Percentiles rank a stretch among this genome's conserved stretches.
These are phyloP conservation scores for Leptogaster cylindrica DNA, from an alignment of 2,888 invertebrate genomes.

Conservation along the genomic window DNA sequence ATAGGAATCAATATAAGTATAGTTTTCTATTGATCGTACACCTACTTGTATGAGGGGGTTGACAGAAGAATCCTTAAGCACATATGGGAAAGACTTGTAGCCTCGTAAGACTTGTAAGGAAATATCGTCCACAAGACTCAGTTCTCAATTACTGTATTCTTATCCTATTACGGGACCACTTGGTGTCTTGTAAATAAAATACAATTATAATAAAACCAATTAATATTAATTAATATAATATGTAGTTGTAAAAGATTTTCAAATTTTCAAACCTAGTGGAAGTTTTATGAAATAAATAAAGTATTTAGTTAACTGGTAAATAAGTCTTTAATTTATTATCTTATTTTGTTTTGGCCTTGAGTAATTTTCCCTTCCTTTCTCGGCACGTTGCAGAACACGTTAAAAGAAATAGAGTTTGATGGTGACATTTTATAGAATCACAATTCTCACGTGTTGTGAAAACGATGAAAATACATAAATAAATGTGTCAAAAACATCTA, in stretches of 20 bases:
- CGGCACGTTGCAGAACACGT: too few relatives aligned
- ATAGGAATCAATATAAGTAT: slow-evolving; percentile 10
- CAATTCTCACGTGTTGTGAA: too few relatives aligned
- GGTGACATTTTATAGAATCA: too few relatives aligned
- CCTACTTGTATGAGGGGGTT: background rate
- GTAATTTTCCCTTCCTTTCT: too few relatives aligned
- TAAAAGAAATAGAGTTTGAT: too few relatives aligned
- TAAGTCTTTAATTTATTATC: too few relatives aligned
- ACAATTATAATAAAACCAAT: slow-evolving; percentile 2
- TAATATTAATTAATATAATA: background rate
- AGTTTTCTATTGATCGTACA: slow-evolving; percentile 30
- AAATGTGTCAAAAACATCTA: too few relatives aligned
- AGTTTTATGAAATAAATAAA: slow-evolving; percentile 26
- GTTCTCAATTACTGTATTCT: slow-evolving; percentile 25
- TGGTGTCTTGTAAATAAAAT: slow-evolving; percentile 49
- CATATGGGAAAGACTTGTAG: background rate
- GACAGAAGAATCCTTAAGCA: background rate
- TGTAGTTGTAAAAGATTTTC: slow-evolving; percentile 32
- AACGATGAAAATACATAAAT: too few relatives aligned
- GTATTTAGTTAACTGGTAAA: too few relatives aligned
- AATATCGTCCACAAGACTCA: slow-evolving; percentile 37
- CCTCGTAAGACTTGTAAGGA: slow-evolving; percentile 4
- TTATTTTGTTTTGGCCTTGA: too few relatives aligned
- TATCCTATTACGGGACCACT: slow-evolving; percentile 49
- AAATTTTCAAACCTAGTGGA: slow-evolving; percentile 22